phyloP scores from a whole-genome alignment of 2,113 vertebrate genomes.

The Periophthalmus modestus region DNA sequence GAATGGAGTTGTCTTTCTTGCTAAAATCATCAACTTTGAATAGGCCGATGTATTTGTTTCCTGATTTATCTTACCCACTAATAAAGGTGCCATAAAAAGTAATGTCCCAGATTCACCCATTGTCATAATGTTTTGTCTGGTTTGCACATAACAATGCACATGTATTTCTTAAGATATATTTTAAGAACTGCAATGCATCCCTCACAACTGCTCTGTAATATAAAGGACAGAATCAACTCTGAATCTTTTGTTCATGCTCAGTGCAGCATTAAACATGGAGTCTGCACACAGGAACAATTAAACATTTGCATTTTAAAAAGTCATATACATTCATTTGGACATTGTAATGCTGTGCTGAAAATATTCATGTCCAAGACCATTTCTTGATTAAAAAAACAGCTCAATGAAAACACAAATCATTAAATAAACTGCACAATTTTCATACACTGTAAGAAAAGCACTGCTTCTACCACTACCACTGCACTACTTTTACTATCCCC shows the following conservation, averaged over 20 bases:
- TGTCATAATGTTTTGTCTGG: not conserved
- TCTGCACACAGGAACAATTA: constrained; percentile 18
- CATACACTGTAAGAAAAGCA: not conserved
- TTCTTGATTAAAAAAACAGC: not conserved
- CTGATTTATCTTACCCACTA: not conserved
- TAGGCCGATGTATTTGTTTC: not conserved
- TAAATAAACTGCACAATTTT: too few species aligned
- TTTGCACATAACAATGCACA: not conserved
- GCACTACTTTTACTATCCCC: not conserved
- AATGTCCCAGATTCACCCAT: not conserved
- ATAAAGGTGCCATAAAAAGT: not conserved
- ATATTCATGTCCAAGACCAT: not conserved
- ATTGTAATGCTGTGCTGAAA: not conserved
- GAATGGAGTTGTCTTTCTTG: not conserved
- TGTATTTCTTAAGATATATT: too few species aligned
- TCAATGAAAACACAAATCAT: not conserved
- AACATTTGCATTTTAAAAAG: not conserved
- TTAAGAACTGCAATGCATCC: too few species aligned
- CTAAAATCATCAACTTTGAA: not conserved
- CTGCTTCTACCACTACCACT: not conserved
- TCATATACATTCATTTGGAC: not conserved
- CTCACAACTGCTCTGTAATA: too few species aligned
- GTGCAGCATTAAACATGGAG: constrained; percentile 12
- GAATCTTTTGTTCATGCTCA: constrained; percentile 12
- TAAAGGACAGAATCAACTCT: constrained; percentile 19